phyloP scores from a whole-genome alignment of 2,888 invertebrate species.

The Cistogaster globosa region DNA sequence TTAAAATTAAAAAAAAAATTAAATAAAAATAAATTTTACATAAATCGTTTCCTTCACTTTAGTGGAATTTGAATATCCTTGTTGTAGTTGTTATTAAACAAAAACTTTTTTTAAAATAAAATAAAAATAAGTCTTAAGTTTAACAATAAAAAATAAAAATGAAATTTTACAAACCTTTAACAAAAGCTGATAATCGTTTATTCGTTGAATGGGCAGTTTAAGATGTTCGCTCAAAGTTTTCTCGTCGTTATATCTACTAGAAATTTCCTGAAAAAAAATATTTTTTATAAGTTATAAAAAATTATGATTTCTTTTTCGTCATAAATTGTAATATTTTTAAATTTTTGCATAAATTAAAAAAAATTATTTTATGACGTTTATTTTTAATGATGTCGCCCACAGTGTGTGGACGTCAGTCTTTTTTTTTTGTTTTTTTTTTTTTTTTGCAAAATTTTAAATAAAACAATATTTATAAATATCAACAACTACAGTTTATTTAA shows the following conservation, averaged over 20 bases:
- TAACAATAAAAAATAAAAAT: background rate
- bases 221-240: conserved; percentile 95
- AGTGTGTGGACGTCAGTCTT: background rate
- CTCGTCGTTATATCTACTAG: conserved; percentile 93
- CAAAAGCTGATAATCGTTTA: conserved; percentile 97
- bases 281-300: background rate
- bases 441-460: background rate
- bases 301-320: background rate
- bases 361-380: background rate
- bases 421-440: background rate
- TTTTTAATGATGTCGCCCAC: conserved; percentile 26
- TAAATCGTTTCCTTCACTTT: conserved; percentile 4
- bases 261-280: conserved; percentile 89
- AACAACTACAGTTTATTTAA: conserved; percentile 59
- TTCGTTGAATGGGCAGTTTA: conserved; percentile 96
- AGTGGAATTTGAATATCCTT: conserved; percentile 1
- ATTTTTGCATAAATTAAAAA: background rate
- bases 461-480: conserved; percentile 43
- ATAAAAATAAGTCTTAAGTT: background rate
- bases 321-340: background rate
- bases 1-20: too few relatives aligned
- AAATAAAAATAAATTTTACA: too few relatives aligned
- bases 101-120: too few relatives aligned
- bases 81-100: background rate
- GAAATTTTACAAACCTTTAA: conserved; percentile 88